Evolutionary conservation across 1,140 invertebrate genomes (phyloP), one percentile per base, ranked within the genome.

Genomic region (Drosophila equinoxialis): DNA sequence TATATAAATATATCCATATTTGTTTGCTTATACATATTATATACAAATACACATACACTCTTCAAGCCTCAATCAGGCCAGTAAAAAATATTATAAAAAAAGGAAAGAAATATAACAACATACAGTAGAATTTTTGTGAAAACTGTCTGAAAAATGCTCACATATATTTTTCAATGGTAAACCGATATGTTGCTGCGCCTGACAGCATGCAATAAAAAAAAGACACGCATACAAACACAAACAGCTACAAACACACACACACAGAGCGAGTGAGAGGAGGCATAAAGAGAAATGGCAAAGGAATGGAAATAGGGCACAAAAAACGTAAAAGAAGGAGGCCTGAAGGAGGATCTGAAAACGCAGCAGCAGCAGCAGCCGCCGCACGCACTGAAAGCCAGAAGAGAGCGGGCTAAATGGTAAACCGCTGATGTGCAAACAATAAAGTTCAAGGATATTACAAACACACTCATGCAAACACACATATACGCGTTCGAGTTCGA

Each of bases 401-500:
- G 33, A 59, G 41, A 59, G 69, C 23, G 67, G 42, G 74, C 75
- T 48, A 11, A 17, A 37, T 37, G 69, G 67, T 80, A 77, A 87
- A 79, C 82, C 82, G 72, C 83, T 87, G 83, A 90, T 90, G 87
- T 82, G 76, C 84, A 90, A 90, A 90, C 89, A 91, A 90, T 90
- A 90, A 90, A 90, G 89, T 90, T 90, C 89, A 90, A 90, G 89
- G 89, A 86, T 90, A 79, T 77, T 77, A 57, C 74, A 77, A 77
- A 77, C 74, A 77, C 61, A 62, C 42, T 54, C 63, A 60, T 26
- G 61, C 74, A 48, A 20, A 45, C 71, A 57, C 68, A 51, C 59
- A 66, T 58, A 65, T 6, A 30, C 0, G 30, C 30, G 30, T 1
- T 30, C 30, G 60, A 23, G 11, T 17, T 33, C 6, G 14, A 23